phyloP scores from a whole-genome alignment of 2,113 vertebrate species.

The Cheilinus undulatus region DNA sequence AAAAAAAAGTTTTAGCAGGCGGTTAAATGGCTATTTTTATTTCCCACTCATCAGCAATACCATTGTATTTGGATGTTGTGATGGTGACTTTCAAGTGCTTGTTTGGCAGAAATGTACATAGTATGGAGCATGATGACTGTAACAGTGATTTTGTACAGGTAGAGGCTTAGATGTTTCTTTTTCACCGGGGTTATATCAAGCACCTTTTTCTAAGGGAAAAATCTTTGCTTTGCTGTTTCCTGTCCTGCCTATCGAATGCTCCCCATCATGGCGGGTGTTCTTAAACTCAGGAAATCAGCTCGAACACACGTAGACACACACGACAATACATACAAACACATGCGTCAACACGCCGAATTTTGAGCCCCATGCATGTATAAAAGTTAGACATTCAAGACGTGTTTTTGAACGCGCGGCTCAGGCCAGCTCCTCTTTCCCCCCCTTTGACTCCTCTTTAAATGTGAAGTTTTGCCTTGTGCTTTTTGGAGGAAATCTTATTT shows the following conservation, averaged over 20 bases:
- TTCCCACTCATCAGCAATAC: slow-evolving; percentile 90
- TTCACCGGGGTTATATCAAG: slow-evolving; percentile 73
- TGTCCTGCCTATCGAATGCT: slow-evolving; percentile 81
- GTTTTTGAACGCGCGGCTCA: slow-evolving; percentile 28
- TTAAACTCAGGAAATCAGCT: slow-evolving; percentile 86
- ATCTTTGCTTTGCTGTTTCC: slow-evolving; percentile 83
- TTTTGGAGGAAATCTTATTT: slow-evolving; percentile 49
- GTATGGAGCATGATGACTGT: slow-evolving; percentile 87
- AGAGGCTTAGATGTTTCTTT: slow-evolving; percentile 73
- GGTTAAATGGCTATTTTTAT: slow-evolving; percentile 79
- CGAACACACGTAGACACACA: slow-evolving; percentile 39
- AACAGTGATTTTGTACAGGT: slow-evolving; percentile 82
- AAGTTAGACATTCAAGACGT: slow-evolving; percentile 41
- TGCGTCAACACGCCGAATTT: slow-evolving; percentile 21
- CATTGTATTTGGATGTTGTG: slow-evolving; percentile 89
- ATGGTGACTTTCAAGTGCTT: slow-evolving; percentile 87
- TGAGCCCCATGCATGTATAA: slow-evolving; percentile 76
- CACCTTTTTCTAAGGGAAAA: slow-evolving; percentile 77
- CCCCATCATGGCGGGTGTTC: slow-evolving; percentile 71
- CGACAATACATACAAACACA: slow-evolving; percentile 52
- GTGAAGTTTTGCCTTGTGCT: slow-evolving; percentile 72
- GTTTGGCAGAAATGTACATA: slow-evolving; percentile 85
- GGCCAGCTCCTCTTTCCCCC: slow-evolving; percentile 44
- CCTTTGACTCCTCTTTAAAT: slow-evolving; percentile 73
- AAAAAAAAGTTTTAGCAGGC: slow-evolving; percentile 80